A percentile compares a stretch with the other conserved stretches of the same genome.
Evolutionary conservation across 2,888 invertebrate species (phyloP).

Genomic region (Cephus pulcher): DNA sequence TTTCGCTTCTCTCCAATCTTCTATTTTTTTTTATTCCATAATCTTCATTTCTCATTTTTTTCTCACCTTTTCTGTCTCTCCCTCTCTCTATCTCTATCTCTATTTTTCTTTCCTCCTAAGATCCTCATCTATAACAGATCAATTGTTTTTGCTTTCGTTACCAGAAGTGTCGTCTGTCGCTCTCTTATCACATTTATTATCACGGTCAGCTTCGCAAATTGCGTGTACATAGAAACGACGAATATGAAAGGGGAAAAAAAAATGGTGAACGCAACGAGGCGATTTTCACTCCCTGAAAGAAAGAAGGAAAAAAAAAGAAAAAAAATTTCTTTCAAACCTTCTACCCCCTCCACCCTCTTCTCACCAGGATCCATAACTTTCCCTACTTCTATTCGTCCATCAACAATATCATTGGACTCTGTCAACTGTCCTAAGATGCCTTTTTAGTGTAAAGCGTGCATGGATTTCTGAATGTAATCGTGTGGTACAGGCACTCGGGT

Average conservation of each 20-base stretch:
- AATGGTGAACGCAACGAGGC: conserved; percentile 33
- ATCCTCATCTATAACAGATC: neutral
- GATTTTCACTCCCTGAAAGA: conserved; percentile 31
- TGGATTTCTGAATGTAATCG: conserved; percentile 58
- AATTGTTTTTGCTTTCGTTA: neutral
- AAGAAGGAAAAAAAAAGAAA: conserved; percentile 23
- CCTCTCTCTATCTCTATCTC: neutral
- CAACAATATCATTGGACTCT: conserved; percentile 50
- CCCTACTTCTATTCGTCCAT: conserved; percentile 30
- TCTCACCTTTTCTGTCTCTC: neutral
- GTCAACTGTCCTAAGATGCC: conserved; percentile 45
- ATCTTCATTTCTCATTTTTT: neutral
- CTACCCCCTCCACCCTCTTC: neutral
- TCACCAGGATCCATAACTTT: neutral
- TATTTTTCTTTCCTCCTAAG: neutral
- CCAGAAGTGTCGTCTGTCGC: neutral
- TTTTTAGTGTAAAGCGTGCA: conserved; percentile 58
- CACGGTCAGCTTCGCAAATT: neutral
- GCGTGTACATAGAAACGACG: neutral
- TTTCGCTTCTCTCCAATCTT: neutral
- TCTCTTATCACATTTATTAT: neutral
- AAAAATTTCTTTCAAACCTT: conserved; percentile 29
- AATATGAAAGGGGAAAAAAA: conserved; percentile 10
- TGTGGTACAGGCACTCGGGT: conserved; percentile 64
- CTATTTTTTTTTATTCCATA: neutral